Evolutionary conservation across 1,140 invertebrate genomes (phyloP), one percentile per base, ranked within the genome.

Genomic region (Diprion similis): DNA sequence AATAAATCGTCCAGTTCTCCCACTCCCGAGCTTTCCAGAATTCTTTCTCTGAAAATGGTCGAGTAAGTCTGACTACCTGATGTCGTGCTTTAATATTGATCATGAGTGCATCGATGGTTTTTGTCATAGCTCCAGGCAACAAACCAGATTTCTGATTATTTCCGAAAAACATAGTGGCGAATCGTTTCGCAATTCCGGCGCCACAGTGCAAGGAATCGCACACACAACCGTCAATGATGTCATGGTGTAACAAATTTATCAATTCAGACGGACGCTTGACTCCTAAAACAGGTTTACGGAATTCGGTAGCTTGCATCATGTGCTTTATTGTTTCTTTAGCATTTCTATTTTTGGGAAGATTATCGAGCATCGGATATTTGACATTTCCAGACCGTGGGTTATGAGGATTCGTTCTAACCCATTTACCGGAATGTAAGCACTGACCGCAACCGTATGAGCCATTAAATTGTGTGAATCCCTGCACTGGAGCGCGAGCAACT

Each of bases 1-100:
- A 78, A 66, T 71, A 76, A 17, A 80, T 37, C 9, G 79, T 15
- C 80, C 80, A 81, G 24, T 71, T 75, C 72, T 75, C 71, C 74
- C 70, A 80, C 48, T 79, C 71, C 7, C 75, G 68, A 0, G 74
- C 72, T 71, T 73, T 78, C 72, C 68, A 73, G 70, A 72, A 71
- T 45, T 15, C 19, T 37, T 67, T 24, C 64, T 78, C 66, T 37
- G 64, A 47, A 18, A 76, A 46, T 8, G 64, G 17, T 70, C 71
- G 18, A 2, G 48, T 51, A 51, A 71, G 66, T 51, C 74, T 37
- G 46, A 74, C 46, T 17, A 73, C 24, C 37, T 75, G 59, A 18
- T 65, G 71, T 10, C 73, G 72, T 10, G 74, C 73, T 37, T 74
- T 48, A 46, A 76, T 73, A 59, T 68, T 18, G 73, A 48, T 65